A percentile compares a stretch with the other conserved stretches of the same genome.
phyloP scores from a whole-genome alignment of 2,113 vertebrate genomes.

The Xiphophorus maculatus region DNA sequence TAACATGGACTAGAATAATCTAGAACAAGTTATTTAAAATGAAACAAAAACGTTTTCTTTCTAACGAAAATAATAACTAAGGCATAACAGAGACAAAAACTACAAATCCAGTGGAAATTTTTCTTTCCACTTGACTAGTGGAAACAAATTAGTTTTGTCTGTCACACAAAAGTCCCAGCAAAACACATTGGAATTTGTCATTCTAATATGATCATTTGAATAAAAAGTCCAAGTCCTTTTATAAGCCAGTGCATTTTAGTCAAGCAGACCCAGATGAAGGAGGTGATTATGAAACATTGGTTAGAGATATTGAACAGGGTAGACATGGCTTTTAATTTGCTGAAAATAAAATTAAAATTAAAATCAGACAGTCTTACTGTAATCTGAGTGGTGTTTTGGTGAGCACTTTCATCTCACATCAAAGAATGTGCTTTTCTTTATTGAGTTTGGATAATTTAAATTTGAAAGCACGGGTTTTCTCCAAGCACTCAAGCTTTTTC shows the following conservation, averaged over 20 bases:
- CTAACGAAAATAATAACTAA: too few relatives aligned
- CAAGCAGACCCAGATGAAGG: background rate
- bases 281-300: too few relatives aligned
- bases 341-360: background rate
- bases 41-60: too few relatives aligned
- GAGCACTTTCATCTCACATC: background rate
- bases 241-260: background rate
- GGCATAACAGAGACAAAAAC: too few relatives aligned
- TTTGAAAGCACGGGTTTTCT: background rate
- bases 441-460: background rate
- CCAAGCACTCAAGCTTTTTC: background rate
- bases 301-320: background rate
- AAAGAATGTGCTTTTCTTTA: background rate
- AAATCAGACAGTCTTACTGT: background rate
- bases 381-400: background rate
- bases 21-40: too few relatives aligned
- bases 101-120: too few relatives aligned
- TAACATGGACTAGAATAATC: too few relatives aligned
- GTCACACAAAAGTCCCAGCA: too few relatives aligned
- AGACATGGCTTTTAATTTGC: background rate
- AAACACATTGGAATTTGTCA: too few relatives aligned
- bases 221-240: background rate
- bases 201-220: too few relatives aligned
- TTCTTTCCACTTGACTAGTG: too few relatives aligned
- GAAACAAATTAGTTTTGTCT: too few relatives aligned